Evolutionary conservation across 1,140 invertebrate species (phyloP), one percentile per base, ranked within the genome.

Genomic region (Drosophila eugracilis): DNA sequence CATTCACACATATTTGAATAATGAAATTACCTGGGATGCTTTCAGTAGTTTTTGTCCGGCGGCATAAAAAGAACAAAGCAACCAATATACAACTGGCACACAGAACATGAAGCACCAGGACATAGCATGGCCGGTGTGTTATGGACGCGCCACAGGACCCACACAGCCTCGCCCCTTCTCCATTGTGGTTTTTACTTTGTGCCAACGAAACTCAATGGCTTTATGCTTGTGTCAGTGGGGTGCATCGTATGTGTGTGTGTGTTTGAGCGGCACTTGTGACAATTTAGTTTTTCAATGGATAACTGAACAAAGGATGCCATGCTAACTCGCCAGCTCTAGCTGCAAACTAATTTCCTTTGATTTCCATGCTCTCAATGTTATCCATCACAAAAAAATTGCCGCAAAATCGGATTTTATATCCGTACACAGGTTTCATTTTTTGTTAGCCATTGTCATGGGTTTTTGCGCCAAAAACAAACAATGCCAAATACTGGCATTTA

Each of bases 11-110:
- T 84, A 77, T 86, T 65, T 81, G 75, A 78, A 83, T 88, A 88
- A 88, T 88, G 78, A 83, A 88, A 88, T 88, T 88, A 89, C 65
- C 66, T 75, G 48, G 45, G 39, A 50, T 62, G 66, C 65, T 75
- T 71, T 86, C 55, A 62, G n/a, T 39, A 28, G 69, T 66, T 60
- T 49, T 45, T 50, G 39, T 53, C 30, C 9, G 44, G 26, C 47
- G 45, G 48, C 74, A 65, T 58, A 62, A 65, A 75, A 59, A 67
- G 47, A 39, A 80, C 72, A 85, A 72, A 75, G 57, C 71, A 30
- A 41, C 48, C 63, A 57, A 48, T 48, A 75, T 55, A 50, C 22
- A 7, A 10, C n/a, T n/a, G n/a, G n/a, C n/a, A 19, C 37, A 41
- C 58, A 67, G 75, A 39, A 85, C 55, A 62, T 47, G 79, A 24